Evolutionary conservation across 1,140 invertebrate species (phyloP), one percentile per base, ranked within the genome.

Genomic region (Drosophila tristis): DNA sequence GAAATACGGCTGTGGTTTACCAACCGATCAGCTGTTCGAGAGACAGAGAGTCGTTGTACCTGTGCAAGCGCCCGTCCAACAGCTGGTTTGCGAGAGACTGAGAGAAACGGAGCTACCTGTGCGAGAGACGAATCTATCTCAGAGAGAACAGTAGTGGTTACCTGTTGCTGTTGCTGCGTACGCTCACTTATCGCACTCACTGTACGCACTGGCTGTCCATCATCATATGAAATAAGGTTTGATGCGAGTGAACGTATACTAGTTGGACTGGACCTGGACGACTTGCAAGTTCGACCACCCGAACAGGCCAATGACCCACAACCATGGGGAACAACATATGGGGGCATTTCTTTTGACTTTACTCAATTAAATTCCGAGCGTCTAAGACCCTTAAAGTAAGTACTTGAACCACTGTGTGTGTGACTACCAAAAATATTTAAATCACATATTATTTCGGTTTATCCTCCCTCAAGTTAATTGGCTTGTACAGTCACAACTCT

Each of bases 201-300:
- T 84, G 84, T 87, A 4, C 23, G 51, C 60, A 62, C 7, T 8
- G 2, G 29, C 29, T 7, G 74, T 71, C 75, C 68, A 50, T 64
- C 55, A 72, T 6, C 16, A 16, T 16, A 35, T 53, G 31, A 39
- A 65, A 68, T 58, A 62, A 57, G 31, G 47, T 26, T 50, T 47
- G 53, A 64, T 42, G 57, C 35, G 73, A 50, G 23, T 47, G 11
- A 65, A 42, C 51, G 25, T 54, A 44, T 23, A 50, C 16, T 53
- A 53, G 13, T 57, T 59, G n/a, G 26, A 44, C 35, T 57, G 31
- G 25, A 29, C 61, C 35, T 57, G 31, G 25, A 29, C 61, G 25
- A 51, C 45, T 68, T 59, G 67, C 45, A 72, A 68, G 72, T 84
- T 84, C 77, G 72, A 84, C 79, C 85, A 76, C 76, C 80, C 68